Evolutionary conservation across 2,888 invertebrate species (phyloP), one percentile per base, ranked within the genome.

Genomic region (Malthinus seriepunctatus): DNA sequence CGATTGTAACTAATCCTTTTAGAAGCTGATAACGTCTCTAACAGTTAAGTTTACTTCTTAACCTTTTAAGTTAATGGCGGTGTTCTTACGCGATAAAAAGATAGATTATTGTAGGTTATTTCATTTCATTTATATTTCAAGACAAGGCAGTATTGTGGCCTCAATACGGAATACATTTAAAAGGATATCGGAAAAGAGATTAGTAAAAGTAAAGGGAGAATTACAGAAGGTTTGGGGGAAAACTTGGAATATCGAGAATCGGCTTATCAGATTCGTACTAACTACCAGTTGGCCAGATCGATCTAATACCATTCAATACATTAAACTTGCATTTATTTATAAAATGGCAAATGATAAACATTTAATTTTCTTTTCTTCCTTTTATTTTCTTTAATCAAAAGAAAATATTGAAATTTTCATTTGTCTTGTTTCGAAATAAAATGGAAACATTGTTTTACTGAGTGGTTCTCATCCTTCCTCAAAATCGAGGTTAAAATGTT

Each of bases 251-350:
- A 62, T 62, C 56, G 62, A 59, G 52, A 59, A 62, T 62, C 58
- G 58, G 62, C 62, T 62, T 62, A 62, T 62, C 58, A 59, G 62
- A 62, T 62, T 59, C 62, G 57, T 52, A 38, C 47, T 51, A 38
- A 56, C 62, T 58, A 62, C 51, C 62, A 56, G 51, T 59, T 51
- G 51, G 55, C 48, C 34, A 49, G 54, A 55, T 49, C 39, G 55
- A 47, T 52, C 52, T 52, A 52, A 52, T 52, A 32, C 52, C 45
- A 37, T 31, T 45, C 52, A 31, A 52, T 45, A 52, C 46, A 33
- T 32, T 38, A 39, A 39, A 50, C 39, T 32, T 14, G 12, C 39
- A 31, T 39, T 33, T 34, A 51, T 32, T 31, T 42, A 42, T 23
- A 5, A 23, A n/a, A 23, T 5, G 23, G 3, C 23, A 23, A 23